phyloP scores from a whole-genome alignment of 1,140 invertebrate species.

The Penaeus vannamei region DNA sequence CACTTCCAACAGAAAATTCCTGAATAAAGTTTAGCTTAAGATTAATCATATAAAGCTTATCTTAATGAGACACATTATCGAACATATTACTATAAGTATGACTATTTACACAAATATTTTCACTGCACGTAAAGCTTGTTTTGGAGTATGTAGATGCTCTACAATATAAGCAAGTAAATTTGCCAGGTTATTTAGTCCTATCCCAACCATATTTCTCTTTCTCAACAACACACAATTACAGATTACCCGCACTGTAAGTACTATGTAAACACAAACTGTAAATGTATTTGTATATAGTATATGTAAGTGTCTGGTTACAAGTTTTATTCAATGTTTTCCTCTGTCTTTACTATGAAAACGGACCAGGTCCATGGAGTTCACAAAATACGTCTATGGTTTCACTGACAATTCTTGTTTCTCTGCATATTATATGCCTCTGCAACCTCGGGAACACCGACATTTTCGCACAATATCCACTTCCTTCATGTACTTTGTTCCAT shows the following conservation, averaged over 20 bases:
- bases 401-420: slow-evolving; percentile 11
- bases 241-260: slow-evolving; percentile 53
- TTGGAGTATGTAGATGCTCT: slow-evolving; percentile 53
- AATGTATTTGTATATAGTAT: slow-evolving; percentile 29
- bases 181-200: slow-evolving; percentile 22
- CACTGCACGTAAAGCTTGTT: slow-evolving; percentile 63
- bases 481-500: slow-evolving; percentile 94
- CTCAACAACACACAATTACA: slow-evolving; percentile 25
- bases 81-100: slow-evolving; percentile 53
- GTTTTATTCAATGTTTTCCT: slow-evolving; percentile 26
- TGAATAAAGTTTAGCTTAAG: no score
- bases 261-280: slow-evolving; percentile 40
- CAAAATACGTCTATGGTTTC: no score
- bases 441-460: slow-evolving; percentile 75
- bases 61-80: slow-evolving; percentile 36
- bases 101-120: slow-evolving; percentile 60
- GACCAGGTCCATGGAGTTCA: no score
- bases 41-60: slow-evolving; percentile 55
- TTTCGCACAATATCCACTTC: slow-evolving; percentile 96
- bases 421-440: slow-evolving; percentile 43
- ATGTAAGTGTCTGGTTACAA: slow-evolving; percentile 4
- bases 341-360: neutral
- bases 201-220: slow-evolving; percentile 12
- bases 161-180: slow-evolving; percentile 36
- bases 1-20: no score